Conservation (phyloP, 1,140 invertebrate genomes). For the Dysdera silvatica region DNA sequence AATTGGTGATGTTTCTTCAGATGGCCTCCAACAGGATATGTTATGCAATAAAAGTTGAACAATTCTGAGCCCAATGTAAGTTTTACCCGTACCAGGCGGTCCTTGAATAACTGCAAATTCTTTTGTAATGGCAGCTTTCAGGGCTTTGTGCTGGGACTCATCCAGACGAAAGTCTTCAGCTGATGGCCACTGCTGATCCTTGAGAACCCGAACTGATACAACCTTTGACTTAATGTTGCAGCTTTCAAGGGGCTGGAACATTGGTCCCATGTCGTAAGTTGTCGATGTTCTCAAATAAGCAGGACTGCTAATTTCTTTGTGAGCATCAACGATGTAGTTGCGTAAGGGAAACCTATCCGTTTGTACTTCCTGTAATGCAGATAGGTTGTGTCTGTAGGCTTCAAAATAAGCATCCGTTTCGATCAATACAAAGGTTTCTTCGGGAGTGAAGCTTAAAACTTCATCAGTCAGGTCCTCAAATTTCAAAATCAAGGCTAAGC, state of each 20-base stretch:
- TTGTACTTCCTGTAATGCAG: conserved; percentile 41
- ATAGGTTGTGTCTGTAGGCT: conserved; percentile 46
- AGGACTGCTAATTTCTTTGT: conserved; percentile 17
- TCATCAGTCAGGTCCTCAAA: conserved; percentile 15
- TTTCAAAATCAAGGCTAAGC: neutral
- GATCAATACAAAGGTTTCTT: conserved; percentile 39
- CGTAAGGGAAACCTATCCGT: conserved; percentile 42
- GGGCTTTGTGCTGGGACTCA: conserved; percentile 45
- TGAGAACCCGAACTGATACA: conserved; percentile 28
- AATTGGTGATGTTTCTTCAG: conserved; percentile 48
- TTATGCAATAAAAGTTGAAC: conserved; percentile 42
- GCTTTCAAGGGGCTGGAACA: conserved; percentile 28
- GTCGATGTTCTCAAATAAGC: conserved; percentile 11
- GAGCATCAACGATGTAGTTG: conserved; percentile 35
- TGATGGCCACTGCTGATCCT: conserved; percentile 22
- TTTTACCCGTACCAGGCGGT: conserved; percentile 71
- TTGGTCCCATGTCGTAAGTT: conserved; percentile 7
- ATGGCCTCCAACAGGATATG: conserved; percentile 35
- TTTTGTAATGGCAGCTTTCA: conserved; percentile 45
- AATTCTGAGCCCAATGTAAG: conserved; percentile 55
- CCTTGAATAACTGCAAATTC: conserved; percentile 62
- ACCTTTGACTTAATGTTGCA: neutral
- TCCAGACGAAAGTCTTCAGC: conserved; percentile 40
- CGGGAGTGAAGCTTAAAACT: neutral
- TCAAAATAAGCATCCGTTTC: conserved; percentile 50